Evolutionary conservation across 1,140 invertebrate genomes (phyloP).

Genomic region (Drosophila sturtevanti): DNA sequence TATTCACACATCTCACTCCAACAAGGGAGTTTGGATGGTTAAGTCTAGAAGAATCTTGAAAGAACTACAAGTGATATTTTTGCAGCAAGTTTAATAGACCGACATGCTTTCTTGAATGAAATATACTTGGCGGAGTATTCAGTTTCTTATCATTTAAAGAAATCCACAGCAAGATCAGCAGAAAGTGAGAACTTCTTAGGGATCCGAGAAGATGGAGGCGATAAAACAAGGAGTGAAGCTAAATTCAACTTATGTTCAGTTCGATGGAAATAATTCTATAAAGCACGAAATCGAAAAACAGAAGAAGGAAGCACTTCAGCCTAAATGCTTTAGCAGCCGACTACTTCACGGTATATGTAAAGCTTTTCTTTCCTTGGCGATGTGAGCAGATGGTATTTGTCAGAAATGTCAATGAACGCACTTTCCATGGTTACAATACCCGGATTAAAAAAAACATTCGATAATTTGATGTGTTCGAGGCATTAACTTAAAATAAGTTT

Average conservation of each 20-base stretch:
- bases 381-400: background rate
- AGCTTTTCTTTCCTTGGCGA: background rate
- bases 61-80: background rate
- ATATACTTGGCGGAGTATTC: background rate
- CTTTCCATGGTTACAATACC: background rate
- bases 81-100: background rate
- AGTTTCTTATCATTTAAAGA: background rate
- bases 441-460: background rate
- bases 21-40: background rate
- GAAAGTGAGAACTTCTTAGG: no score
- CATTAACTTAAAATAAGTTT: background rate
- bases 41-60: background rate
- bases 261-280: no score
- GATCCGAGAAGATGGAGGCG: no score
- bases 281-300: no score
- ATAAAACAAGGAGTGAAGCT: no score
- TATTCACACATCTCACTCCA: background rate
- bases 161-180: no score
- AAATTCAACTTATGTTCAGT: no score
- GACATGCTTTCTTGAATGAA: no score
- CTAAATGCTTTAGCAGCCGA: background rate
- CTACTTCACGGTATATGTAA: background rate
- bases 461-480: background rate
- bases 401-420: background rate
- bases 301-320: background rate